Evolutionary conservation across 2,888 invertebrate species (phyloP).

Genomic region (Marasmarcha lunaedactyla): DNA sequence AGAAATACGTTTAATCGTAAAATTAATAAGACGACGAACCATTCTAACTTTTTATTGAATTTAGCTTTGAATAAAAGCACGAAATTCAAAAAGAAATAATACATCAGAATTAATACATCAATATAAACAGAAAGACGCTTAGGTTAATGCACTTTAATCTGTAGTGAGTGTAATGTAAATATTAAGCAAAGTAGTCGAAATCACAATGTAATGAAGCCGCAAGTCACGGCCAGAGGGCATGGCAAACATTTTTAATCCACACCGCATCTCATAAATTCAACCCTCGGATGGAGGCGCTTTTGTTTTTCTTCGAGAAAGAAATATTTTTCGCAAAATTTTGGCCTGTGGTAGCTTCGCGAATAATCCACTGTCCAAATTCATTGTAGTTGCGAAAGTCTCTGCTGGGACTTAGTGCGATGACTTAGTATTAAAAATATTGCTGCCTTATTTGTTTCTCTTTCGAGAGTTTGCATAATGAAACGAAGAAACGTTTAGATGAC

Average conservation of each 20-base stretch:
- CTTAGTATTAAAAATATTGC: too few species aligned
- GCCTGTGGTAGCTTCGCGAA: slow-evolving; percentile 19
- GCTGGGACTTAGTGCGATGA: too few species aligned
- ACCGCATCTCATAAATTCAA: slow-evolving; percentile 64
- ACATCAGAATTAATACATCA: too few species aligned
- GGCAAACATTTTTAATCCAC: slow-evolving; percentile 65
- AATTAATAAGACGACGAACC: too few species aligned
- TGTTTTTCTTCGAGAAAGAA: slow-evolving; percentile 54
- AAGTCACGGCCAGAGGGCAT: slow-evolving; percentile 43
- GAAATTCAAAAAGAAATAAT: too few species aligned
- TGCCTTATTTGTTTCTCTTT: too few species aligned
- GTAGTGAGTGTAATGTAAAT: slow-evolving; percentile 59
- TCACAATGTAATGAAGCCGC: slow-evolving; percentile 55
- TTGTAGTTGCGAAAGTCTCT: slow-evolving; percentile 26
- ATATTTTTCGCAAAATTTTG: slow-evolving; percentile 54
- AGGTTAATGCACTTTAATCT: slow-evolving; percentile 48
- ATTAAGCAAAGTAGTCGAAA: slow-evolving; percentile 59
- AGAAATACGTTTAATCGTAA: too few species aligned
- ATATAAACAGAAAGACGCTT: too few species aligned
- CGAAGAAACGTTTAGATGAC: neutral
- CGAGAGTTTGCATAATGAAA: neutral
- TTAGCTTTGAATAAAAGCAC: too few species aligned
- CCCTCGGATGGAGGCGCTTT: slow-evolving; percentile 51
- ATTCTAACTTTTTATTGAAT: too few species aligned
- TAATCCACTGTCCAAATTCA: slow-evolving; percentile 18